Base-by-base conservation (phyloP, 2,888 invertebrate genomes). In the Calameuta pallipes region DNA sequence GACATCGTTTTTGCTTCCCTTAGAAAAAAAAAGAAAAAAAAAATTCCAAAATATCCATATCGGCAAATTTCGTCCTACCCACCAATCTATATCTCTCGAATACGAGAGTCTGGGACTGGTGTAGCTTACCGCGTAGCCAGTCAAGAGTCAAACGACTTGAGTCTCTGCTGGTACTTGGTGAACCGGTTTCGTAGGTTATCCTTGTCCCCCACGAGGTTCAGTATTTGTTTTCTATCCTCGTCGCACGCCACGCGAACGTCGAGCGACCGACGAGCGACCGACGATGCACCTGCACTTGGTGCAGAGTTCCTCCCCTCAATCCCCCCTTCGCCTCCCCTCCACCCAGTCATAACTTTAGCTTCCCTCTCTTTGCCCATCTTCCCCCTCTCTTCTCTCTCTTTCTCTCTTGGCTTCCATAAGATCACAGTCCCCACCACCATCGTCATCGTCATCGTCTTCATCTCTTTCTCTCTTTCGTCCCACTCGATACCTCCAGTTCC, bases 181-280 rank as follows among this genome's bases (percentile, higher is more conserved):
- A 83, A 87, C 88, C 88, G 87, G 87, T 86, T 85, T 34, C 74
- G 75, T 69, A 76, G 77, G 80, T 76, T 76, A 76, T 81, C 82
- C 75, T 81, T 76, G 77, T 82, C 80, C 74, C 73, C 73, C 81
- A 37, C 77, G 73, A 76, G 79, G 80, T 80, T 75, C 76, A 73
- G 56, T 15, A 69, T 35, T 36, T 41, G 11, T 69, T 36, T 70
- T 35, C 75, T 73, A 69, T 87, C 87, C 82, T 81, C 80, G 81
- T 88, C 78, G 79, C 80, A 37, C 88, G 90, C 90, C 90, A 90
- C 90, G 90, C 89, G 88, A 89, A 87, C 89, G 89, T 86, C 90
- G 89, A 87, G 87, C 88, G 89, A 88, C 89, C 84, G 80, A 82
- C 80, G 83, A 83, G 87, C 88, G 89, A 88, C 89, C 84, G 80